Evolutionary conservation across 2,113 vertebrate genomes (phyloP).

Genomic region (Rhegmatorhina hoffmannsi): DNA sequence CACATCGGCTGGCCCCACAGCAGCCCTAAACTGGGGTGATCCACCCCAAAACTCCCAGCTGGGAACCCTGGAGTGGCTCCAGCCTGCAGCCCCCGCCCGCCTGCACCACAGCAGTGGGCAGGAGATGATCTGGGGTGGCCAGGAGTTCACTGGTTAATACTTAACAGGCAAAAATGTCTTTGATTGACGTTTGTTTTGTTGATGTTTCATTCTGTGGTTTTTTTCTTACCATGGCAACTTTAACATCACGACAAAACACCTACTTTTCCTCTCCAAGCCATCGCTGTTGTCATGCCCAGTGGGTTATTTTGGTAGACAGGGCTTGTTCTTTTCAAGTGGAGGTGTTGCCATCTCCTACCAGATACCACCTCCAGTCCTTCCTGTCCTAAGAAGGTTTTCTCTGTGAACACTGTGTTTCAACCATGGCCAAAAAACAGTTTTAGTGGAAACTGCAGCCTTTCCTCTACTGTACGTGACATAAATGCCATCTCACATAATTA

Average conservation of each 20-base stretch:
- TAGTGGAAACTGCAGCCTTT: conserved; percentile 33
- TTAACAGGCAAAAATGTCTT: background rate
- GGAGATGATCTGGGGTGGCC: background rate
- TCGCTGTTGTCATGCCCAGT: conserved; percentile 42
- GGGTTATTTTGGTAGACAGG: conserved; percentile 56
- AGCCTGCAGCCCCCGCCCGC: accelerated
- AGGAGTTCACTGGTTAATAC: conserved; percentile 21
- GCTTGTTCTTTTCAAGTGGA: conserved; percentile 61
- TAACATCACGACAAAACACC: conserved; percentile 58
- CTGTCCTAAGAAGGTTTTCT: conserved; percentile 37
- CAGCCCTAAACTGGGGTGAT: background rate
- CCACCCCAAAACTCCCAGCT: background rate
- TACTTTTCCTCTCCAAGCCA: conserved; percentile 29
- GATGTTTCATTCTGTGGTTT: conserved; percentile 30
- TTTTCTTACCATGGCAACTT: conserved; percentile 58
- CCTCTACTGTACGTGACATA: conserved; percentile 47
- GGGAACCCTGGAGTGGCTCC: background rate
- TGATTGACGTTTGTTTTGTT: conserved; percentile 43
- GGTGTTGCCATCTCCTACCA: conserved; percentile 54
- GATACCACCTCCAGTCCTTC: conserved; percentile 49
- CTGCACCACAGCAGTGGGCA: accelerated
- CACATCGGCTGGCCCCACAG: background rate
- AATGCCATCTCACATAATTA: conserved; percentile 59
- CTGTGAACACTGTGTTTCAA: background rate
- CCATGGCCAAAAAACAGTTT: background rate